phyloP scores from a whole-genome alignment of 2,113 vertebrate species.

The Toxotes chatareus region DNA sequence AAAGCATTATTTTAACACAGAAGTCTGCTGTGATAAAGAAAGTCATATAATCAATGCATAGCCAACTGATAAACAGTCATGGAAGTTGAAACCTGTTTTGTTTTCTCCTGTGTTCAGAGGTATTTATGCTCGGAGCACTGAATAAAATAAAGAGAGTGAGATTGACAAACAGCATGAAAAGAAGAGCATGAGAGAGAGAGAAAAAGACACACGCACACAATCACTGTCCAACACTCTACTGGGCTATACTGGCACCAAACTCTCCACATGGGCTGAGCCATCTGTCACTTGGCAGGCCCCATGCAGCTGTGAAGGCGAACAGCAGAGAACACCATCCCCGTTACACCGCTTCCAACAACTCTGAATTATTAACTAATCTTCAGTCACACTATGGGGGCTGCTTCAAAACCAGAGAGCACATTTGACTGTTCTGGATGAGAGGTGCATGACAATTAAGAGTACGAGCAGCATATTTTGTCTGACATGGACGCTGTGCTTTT shows the following conservation, averaged over 20 bases:
- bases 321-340: slow-evolving; percentile 57
- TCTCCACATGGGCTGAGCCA: slow-evolving; percentile 66
- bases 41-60: neutral
- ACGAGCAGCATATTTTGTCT: neutral
- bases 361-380: slow-evolving; percentile 78
- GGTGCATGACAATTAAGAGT: neutral
- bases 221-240: slow-evolving; percentile 49
- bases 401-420: slow-evolving; percentile 45
- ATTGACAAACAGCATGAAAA: slow-evolving; percentile 2
- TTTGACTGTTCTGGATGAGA: slow-evolving; percentile 26
- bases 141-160: neutral
- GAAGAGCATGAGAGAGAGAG: slow-evolving; percentile 9
- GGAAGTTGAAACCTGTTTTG: neutral
- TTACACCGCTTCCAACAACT: slow-evolving; percentile 55
- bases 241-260: slow-evolving; percentile 48
- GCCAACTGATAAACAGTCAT: neutral
- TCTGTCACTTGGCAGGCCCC: slow-evolving; percentile 78
- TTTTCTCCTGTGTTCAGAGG: neutral
- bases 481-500: neutral
- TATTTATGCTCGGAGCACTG: neutral
- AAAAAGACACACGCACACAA: slow-evolving; percentile 6
- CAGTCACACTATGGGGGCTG: slow-evolving; percentile 43
- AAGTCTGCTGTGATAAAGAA: neutral
- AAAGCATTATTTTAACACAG: neutral
- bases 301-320: slow-evolving; percentile 77